A percentile compares a stretch with the other conserved stretches of the same genome.
Evolutionary conservation across 2,888 invertebrate genomes (phyloP).

Genomic region (Allygus modestus): DNA sequence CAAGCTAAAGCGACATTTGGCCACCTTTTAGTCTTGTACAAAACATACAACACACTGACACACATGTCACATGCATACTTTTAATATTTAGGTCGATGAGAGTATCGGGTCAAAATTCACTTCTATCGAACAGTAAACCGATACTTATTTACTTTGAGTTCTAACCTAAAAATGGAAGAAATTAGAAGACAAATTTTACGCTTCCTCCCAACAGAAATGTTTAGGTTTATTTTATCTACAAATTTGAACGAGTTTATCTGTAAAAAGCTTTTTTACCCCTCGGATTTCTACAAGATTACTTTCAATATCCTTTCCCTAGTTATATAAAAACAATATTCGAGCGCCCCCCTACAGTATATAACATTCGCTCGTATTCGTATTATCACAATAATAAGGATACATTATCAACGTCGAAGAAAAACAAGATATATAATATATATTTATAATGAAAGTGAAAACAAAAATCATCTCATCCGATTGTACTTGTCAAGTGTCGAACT

Average conservation of each 20-base stretch:
- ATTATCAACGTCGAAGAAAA: constrained; percentile 53
- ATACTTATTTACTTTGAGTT: constrained; percentile 1
- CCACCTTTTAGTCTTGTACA: constrained; percentile 61
- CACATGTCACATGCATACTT: constrained; percentile 57
- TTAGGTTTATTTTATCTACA: not conserved
- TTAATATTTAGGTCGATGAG: constrained; percentile 41
- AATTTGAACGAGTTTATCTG: constrained; percentile 16
- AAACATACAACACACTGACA: constrained; percentile 63
- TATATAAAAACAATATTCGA: constrained; percentile 55
- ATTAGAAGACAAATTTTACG: constrained; percentile 43
- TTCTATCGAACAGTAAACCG: constrained; percentile 5
- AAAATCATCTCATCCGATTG: constrained; percentile 61
- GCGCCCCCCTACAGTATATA: constrained; percentile 39
- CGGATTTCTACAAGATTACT: constrained; percentile 17
- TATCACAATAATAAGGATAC: constrained; percentile 62
- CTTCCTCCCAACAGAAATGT: constrained; percentile 42
- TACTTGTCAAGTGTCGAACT: constrained; percentile 62
- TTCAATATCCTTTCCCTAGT: constrained; percentile 45
- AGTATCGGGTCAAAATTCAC: constrained; percentile 41
- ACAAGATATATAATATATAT: constrained; percentile 62
- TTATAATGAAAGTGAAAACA: constrained; percentile 69
- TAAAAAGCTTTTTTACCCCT: constrained; percentile 18
- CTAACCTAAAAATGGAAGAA: constrained; percentile 39
- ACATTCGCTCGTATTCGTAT: constrained; percentile 44
- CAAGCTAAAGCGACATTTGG: constrained; percentile 55